Evolutionary conservation across 2,797 vertebrate genomes (phyloP).

Genomic region (Salmo trutta): DNA sequence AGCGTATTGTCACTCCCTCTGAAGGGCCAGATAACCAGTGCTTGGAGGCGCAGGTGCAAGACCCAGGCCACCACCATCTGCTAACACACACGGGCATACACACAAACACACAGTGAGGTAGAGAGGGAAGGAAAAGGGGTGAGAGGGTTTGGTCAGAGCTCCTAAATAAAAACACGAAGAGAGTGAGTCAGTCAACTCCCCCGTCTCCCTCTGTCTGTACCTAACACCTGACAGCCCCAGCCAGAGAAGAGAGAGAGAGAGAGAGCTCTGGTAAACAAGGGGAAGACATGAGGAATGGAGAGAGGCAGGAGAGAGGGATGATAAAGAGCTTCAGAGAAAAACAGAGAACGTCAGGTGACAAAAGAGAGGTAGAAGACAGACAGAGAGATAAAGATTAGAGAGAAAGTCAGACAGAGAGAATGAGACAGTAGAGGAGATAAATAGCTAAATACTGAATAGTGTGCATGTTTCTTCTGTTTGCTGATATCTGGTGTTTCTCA

Average conservation of each 20-base stretch:
- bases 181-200: slow-evolving; percentile 46
- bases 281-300: background rate
- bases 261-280: no score
- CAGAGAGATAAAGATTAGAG: background rate
- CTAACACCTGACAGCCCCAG: slow-evolving; percentile 28
- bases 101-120: slow-evolving; percentile 24
- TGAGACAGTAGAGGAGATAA: background rate
- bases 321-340: background rate
- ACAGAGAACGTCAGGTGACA: background rate
- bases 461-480: background rate
- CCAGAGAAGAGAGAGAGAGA: background rate
- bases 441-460: background rate
- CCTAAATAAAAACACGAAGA: slow-evolving; percentile 49
- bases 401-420: slow-evolving; percentile 28
- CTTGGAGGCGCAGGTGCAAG: slow-evolving; percentile 84
- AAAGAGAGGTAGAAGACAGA: background rate
- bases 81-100: slow-evolving; percentile 38
- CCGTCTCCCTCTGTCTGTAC: slow-evolving; percentile 24
- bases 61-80: slow-evolving; percentile 81
- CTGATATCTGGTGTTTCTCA: background rate
- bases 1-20: slow-evolving; percentile 82
- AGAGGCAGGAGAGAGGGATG: slow-evolving; percentile 1
- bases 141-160: slow-evolving; percentile 21
- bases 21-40: slow-evolving; percentile 81
- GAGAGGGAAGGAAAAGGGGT: slow-evolving; percentile 27